These are phyloP conservation scores for Limenitis camilla DNA, from an alignment of 2,888 invertebrate genomes.

Conservation along the genomic window DNA sequence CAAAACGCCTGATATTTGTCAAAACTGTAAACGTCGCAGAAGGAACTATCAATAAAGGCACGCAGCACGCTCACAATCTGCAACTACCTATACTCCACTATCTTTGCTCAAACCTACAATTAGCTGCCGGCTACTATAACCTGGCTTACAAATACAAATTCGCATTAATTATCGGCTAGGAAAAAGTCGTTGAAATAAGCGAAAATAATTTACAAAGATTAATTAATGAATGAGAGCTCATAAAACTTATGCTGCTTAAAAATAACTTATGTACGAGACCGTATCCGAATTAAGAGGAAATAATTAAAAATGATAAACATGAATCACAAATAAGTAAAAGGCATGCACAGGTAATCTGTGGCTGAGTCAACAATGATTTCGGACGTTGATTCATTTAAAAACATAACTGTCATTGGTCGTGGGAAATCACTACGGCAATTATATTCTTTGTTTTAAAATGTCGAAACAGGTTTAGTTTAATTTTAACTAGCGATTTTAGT, in stretches of 20 bases:
- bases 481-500: too few relatives aligned
- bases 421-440: slow-evolving; percentile 12
- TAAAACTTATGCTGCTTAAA: too few relatives aligned
- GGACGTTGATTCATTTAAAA: slow-evolving; percentile 40
- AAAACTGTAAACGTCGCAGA: too few relatives aligned
- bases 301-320: slow-evolving; percentile 14
- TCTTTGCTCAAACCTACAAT: too few relatives aligned
- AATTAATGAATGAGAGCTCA: too few relatives aligned
- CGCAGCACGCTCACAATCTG: too few relatives aligned
- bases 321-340: slow-evolving; percentile 17
- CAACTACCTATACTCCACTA: too few relatives aligned
- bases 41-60: background rate
- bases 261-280: background rate
- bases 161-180: background rate
- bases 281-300: background rate
- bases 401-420: slow-evolving; percentile 21
- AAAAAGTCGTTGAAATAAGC: too few relatives aligned
- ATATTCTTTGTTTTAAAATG: slow-evolving; percentile 6
- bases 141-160: too few relatives aligned
- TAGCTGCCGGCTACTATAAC: too few relatives aligned
- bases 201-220: too few relatives aligned
- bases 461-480: too few relatives aligned
- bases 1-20: background rate
- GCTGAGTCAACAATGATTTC: slow-evolving; percentile 22
- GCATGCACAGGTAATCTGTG: slow-evolving; percentile 9